A percentile compares a stretch with the other conserved stretches of the same genome.
Conservation (phyloP, 2,113 vertebrate species). For the Sphyrna mokarran region DNA sequence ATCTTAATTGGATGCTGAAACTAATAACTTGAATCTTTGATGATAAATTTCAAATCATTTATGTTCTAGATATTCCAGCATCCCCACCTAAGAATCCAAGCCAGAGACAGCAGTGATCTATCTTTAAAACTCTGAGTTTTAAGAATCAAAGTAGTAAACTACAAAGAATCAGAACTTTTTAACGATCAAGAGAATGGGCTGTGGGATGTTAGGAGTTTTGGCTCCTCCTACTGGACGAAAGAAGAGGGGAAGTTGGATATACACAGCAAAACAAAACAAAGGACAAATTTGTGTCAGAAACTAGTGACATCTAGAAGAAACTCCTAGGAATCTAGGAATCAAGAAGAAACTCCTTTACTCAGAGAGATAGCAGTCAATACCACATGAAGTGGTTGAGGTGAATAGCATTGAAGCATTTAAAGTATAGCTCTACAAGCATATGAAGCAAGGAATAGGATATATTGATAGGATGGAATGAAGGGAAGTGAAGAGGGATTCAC, state of each 20-base stretch:
- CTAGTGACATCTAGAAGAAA: neutral
- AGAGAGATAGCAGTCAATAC: neutral
- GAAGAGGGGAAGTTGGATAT: neutral
- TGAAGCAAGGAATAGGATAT: neutral
- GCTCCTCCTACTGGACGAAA: conserved; percentile 3
- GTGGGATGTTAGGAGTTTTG: neutral
- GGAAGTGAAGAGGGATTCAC: neutral
- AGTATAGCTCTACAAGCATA: neutral
- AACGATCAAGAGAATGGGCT: neutral
- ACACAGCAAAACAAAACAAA: neutral
- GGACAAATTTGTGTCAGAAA: neutral
- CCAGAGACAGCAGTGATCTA: neutral
- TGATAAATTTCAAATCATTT: neutral
- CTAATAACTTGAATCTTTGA: too few relatives aligned
- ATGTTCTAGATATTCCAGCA: neutral
- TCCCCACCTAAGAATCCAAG: neutral
- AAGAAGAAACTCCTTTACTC: neutral
- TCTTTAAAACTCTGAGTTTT: neutral
- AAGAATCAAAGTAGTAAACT: neutral
- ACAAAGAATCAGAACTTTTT: neutral
- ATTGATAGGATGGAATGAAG: neutral
- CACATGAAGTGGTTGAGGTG: neutral
- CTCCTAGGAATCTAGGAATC: too few relatives aligned
- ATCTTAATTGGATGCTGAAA: too few relatives aligned
- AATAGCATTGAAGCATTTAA: neutral